Percentiles rank a stretch among this genome's conserved stretches.
phyloP scores from a whole-genome alignment of 2,888 invertebrate species.

The Nesidiocoris tenuis region DNA sequence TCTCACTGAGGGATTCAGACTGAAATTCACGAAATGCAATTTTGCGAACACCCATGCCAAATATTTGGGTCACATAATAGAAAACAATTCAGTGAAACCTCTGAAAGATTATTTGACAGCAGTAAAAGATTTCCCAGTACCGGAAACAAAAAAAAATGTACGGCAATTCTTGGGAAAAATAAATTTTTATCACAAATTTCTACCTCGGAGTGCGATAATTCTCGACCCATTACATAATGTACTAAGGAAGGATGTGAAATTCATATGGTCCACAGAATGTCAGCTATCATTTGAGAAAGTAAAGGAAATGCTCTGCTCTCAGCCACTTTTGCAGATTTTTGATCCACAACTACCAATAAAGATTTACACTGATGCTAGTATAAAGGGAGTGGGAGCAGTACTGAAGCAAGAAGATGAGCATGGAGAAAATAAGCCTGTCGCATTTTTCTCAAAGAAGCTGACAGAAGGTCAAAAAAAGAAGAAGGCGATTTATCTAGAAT shows the following conservation, averaged over 20 bases:
- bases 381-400: constrained; percentile 50
- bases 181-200: constrained; percentile 39
- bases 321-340: constrained; percentile 51
- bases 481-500: constrained; percentile 42
- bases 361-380: constrained; percentile 51
- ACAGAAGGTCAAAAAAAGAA: constrained; percentile 32
- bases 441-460: constrained; percentile 12
- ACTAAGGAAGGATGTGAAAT: background rate
- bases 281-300: constrained; percentile 3
- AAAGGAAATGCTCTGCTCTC: background rate
- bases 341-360: constrained; percentile 50
- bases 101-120: constrained; percentile 36
- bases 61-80: constrained; percentile 37
- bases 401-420: constrained; percentile 48
- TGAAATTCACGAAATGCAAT: too few relatives aligned
- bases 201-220: constrained; percentile 22
- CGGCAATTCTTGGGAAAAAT: constrained; percentile 12
- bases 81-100: constrained; percentile 33
- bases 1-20: constrained; percentile 37
- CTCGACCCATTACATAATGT: constrained; percentile 40
- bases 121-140: constrained; percentile 31
- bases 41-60: too few relatives aligned
- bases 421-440: constrained; percentile 25
- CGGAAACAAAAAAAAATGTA: constrained; percentile 9
- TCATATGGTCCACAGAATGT: background rate